Percentiles rank a stretch among this genome's conserved stretches.
phyloP scores from a whole-genome alignment of 2,113 vertebrate genomes.

The Cynocephalus volans region DNA sequence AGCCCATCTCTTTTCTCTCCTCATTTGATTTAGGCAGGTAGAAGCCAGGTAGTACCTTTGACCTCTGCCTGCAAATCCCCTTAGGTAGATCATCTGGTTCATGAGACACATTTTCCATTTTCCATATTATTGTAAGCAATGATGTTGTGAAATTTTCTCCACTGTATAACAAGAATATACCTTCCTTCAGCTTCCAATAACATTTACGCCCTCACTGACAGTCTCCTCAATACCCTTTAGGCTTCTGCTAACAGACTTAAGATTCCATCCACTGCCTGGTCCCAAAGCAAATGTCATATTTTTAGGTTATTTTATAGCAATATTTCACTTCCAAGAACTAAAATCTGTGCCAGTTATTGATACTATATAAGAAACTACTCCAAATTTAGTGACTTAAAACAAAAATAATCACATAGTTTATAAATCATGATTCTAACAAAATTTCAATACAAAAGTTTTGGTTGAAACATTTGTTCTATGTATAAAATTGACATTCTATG shows the following conservation, averaged over 20 bases:
- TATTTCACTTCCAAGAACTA: background rate
- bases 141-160: background rate
- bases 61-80: background rate
- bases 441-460: slow-evolving; percentile 25
- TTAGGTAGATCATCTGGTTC: slow-evolving; percentile 6
- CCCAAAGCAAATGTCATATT: background rate
- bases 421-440: background rate
- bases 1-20: background rate
- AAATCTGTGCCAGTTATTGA: background rate
- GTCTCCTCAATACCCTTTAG: background rate
- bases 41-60: background rate
- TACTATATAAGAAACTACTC: background rate
- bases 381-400: background rate
- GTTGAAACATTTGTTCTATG: background rate
- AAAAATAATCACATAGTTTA: background rate
- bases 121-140: background rate
- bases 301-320: slow-evolving; percentile 9
- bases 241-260: background rate
- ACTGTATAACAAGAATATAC: background rate
- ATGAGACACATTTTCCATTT: background rate
- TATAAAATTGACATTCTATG: background rate
- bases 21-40: background rate
- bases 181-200: slow-evolving; percentile 27
- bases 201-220: background rate
- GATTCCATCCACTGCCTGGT: background rate